Evolutionary conservation across 1,140 invertebrate genomes (phyloP).

Genomic region (Drosophila jambulina): DNA sequence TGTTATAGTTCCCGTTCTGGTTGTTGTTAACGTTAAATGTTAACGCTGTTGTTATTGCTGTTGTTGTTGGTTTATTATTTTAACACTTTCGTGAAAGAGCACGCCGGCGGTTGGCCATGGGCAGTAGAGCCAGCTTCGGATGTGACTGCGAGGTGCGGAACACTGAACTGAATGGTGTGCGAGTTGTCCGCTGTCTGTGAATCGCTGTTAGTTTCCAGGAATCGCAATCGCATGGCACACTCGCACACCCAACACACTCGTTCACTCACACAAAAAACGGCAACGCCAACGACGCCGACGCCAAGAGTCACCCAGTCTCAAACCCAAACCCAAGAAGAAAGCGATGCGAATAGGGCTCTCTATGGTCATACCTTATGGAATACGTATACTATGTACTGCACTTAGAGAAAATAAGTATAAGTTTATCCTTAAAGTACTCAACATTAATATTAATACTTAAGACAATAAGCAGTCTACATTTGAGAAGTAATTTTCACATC

Average conservation of each 20-base stretch:
- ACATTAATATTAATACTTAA: background rate
- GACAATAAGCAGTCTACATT: background rate
- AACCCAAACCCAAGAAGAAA: conserved; percentile 18
- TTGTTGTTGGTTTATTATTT: conserved; percentile 78
- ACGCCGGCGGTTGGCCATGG: conserved; percentile 57
- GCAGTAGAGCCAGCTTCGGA: conserved; percentile 42
- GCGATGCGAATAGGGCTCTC: conserved; percentile 42
- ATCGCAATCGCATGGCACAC: conserved; percentile 62
- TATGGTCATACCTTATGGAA: conserved; percentile 20
- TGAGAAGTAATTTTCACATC: background rate
- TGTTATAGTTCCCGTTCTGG: conserved; percentile 53
- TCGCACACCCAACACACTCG: conserved; percentile 12
- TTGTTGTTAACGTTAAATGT: conserved; percentile 35
- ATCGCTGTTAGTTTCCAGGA: conserved; percentile 85
- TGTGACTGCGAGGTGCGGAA: conserved; percentile 59
- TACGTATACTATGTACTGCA: conserved; percentile 11
- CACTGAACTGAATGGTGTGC: conserved; percentile 84
- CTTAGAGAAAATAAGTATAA: background rate
- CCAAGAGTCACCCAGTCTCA: conserved; percentile 54
- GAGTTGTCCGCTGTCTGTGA: conserved; percentile 82
- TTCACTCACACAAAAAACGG: conserved; percentile 8
- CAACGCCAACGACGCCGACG: conserved; percentile 41
- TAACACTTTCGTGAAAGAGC: conserved; percentile 75
- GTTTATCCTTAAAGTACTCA: background rate
- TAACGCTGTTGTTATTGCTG: conserved; percentile 44